Base-by-base conservation (phyloP, 1,140 invertebrate species). In the Coptotermes formosanus region DNA sequence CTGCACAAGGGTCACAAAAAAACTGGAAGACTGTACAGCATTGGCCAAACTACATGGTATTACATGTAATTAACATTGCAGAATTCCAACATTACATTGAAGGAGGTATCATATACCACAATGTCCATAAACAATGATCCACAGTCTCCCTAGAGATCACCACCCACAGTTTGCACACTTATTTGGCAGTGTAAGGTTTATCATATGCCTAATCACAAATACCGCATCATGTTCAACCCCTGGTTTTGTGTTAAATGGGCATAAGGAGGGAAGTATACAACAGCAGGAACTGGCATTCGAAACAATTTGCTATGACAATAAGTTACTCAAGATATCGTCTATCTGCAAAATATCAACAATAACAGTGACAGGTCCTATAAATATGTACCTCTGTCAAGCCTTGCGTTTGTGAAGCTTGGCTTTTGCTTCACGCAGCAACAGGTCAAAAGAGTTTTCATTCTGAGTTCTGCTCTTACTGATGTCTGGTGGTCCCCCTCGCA, bases 351-450 rank as follows among this genome's bases (percentile, higher is more conserved):
- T 69, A n/a, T 69, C 3, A 69, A 86, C 59, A 75, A 44, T 86
- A 52, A n/a, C 69, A 86, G 45, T 81, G 75, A 84, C 23, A 43
- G 83, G 25, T 81, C 52, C 59, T 84, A 84, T 64, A 75, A 69
- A 23, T 45, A 86, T 81, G 59, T 75, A 45, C 84, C 81, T 82
- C 30, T 85, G 86, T 87, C 84, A 87, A 82, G 82, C 84, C 82
- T 85, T 87, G 81, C 91, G 88, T 88, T 91, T 91, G 32, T 88
- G 89, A 75, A 92, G 86, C 86, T 90, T 90, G 19, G 91, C 91
- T 89, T 92, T 89, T 45, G 90, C 91, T 89, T 91, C 90, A 84
- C 91, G 89, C 44, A 92, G 86, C 52, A 92, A 85, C 25, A 89
- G 85, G 86, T 92, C 91, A 86, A 92, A 92, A 32, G 90, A 90